Percentiles rank a stretch among this genome's conserved stretches.
Evolutionary conservation across 37 sponge, comb jelly and placozoan genomes (phyloP).

Genomic region (Corticium candelabrum): DNA sequence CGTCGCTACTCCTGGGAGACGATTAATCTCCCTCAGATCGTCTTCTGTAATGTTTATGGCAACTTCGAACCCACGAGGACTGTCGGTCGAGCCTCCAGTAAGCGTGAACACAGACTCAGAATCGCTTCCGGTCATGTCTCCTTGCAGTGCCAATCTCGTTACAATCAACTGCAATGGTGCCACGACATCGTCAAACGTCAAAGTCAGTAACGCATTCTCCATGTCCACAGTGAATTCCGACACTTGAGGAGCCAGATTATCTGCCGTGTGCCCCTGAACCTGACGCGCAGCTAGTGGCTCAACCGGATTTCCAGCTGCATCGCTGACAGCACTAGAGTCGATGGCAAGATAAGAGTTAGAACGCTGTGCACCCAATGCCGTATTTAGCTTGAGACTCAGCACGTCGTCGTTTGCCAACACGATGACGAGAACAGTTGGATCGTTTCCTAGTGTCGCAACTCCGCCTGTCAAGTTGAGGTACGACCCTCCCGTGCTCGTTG

Average conservation of each 20-base stretch:
- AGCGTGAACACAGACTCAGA: conserved; percentile 38
- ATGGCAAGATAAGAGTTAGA: conserved; percentile 66
- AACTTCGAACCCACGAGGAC: conserved; percentile 50
- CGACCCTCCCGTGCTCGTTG: conserved; percentile 3
- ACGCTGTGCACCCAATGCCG: conserved; percentile 55
- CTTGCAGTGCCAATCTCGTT: conserved; percentile 41
- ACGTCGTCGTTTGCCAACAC: conserved; percentile 43
- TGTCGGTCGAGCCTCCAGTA: conserved; percentile 54
- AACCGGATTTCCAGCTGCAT: conserved; percentile 36
- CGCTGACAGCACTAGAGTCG: conserved; percentile 32
- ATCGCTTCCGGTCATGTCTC: conserved; percentile 16
- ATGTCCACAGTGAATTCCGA: conserved; percentile 58
- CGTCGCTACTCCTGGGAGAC: conserved; percentile 57
- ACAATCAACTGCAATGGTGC: conserved; percentile 38
- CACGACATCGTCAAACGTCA: conserved; percentile 75
- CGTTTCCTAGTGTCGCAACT: conserved; percentile 10
- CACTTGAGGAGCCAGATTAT: conserved; percentile 45
- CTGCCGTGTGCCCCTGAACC: conserved; percentile 38
- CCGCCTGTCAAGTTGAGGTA: conserved; percentile 24
- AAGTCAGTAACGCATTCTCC: conserved; percentile 47
- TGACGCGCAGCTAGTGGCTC: conserved; percentile 16
- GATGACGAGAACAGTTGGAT: conserved; percentile 26
- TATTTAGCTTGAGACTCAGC: conserved; percentile 41
- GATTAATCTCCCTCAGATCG: conserved; percentile 62
- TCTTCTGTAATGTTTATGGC: conserved; percentile 27